Base-by-base conservation (phyloP, 2,797 vertebrate genomes). In the Orestias chungarensis region DNA sequence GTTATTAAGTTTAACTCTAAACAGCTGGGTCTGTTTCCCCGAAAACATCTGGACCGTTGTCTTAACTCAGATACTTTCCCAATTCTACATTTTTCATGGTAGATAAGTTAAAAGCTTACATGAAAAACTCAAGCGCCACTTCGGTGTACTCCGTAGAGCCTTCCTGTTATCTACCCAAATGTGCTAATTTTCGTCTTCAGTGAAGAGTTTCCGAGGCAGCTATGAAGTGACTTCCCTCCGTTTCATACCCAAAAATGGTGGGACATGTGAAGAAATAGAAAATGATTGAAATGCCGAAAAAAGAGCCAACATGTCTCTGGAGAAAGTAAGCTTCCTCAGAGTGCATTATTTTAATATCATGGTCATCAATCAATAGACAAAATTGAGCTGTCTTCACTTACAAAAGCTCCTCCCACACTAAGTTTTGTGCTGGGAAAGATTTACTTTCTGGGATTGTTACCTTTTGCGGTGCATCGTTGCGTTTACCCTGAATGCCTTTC, bases 381-480 rank as follows among this genome's bases (percentile, higher is more conserved):
- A 25, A 6, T 29, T 54, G 50, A 54, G 52, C 3, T 10, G 5
- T 59, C 31, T 33, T 35, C 29, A 20, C 52, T 18, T 15, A 17
- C 31, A 55, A 31, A 27, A 55, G 31, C 52, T 8, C 18, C 27
- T 15, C 52, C 52, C 7, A 25, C 29, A 10, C 15, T 18, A 23
- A 31, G 15, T 31, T 14, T 29, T 54, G 10, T 27, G 25, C 12
- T 54, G n/a, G n/a, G n/a, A n/a, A n/a, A n/a, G n/a, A n/a, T n/a
- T n/a, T n/a, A n/a, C n/a, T 78, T 76, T 65, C 74, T 68, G 79
- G 76, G 66, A 74, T 50, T 29, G 68, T 75, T 38, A 40, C 68
- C 79, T 79, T 71, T 42, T 46, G 65, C 80, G 80, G 50, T 52
- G 49, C 47, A 27, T 68, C 57, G 62, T 35, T 74, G 59, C 71